Base-by-base conservation (phyloP, 2,888 invertebrate species). In the Abrostola triplasia region DNA sequence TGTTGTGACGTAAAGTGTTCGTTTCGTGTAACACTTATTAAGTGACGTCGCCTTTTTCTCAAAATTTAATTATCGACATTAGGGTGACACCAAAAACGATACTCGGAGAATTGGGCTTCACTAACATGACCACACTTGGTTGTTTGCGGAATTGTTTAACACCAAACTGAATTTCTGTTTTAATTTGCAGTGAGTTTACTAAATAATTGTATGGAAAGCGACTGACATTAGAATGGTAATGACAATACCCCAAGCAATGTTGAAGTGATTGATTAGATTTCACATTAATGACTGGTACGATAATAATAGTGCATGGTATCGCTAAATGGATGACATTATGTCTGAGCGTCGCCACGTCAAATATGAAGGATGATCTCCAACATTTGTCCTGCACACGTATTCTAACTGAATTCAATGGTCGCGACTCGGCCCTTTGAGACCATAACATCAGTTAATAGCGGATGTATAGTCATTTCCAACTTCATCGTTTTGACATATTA, bases 21-120 rank as follows among this genome's bases (percentile, higher is more conserved):
- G 83, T 80, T 86, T 90, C 94, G 91, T 93, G 93, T 91, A 88
- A 89, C 88, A 90, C 90, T 90, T 93, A 93, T 93, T 92, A 91
- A 87, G 84, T 82, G 84, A 82, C 82, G 86, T 83, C 84, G 84
- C 79, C 86, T 90, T 90, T 89, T 91, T 88, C 86, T 88, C 89
- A 88, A 92, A 92, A 90, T 92, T 93, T 93, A 93, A 93, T 94
- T 94, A 94, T 92, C 93, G 74, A 81, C 88, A 90, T 92, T 90
- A 90, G 88, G 79, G 79, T 88, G 92, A 91, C 92, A 92, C 91
- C 88, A 82, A 92, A 90, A 88, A 82, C 79, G 85, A 84, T 70
- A 71, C 70, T 77, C 81, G 81, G 79, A 82, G 88, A 88, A 88
- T 88, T 84, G 88, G 84, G 60, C 70, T 69, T 78, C 83, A 80